phyloP scores from a whole-genome alignment of 2,888 invertebrate species.

The Anorthoa munda region DNA sequence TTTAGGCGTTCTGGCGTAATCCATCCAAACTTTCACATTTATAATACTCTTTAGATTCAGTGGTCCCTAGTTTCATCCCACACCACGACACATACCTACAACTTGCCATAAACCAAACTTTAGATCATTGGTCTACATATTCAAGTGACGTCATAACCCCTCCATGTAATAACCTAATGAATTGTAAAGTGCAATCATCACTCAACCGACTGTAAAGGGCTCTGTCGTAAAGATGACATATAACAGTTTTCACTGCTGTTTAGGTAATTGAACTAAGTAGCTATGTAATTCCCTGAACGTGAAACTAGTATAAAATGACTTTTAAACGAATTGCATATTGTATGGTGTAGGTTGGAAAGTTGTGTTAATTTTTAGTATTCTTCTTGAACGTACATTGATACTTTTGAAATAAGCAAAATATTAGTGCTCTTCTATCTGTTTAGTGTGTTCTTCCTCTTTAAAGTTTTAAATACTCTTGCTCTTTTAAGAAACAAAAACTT shows the following conservation, averaged over 20 bases:
- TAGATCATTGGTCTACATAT: conserved; percentile 47
- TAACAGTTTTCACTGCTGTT: conserved; percentile 32
- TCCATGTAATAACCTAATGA: conserved; percentile 39
- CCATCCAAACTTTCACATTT: too few species aligned
- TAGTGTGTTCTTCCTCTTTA: too few species aligned
- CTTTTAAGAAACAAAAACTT: too few species aligned
- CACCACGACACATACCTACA: conserved; percentile 2
- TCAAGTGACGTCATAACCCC: conserved; percentile 10
- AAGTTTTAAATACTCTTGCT: too few species aligned
- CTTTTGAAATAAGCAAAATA: too few species aligned
- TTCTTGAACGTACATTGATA: too few species aligned
- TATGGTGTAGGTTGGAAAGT: too few species aligned
- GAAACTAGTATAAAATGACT: not conserved
- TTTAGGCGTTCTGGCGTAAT: too few species aligned
- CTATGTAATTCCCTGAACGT: not conserved
- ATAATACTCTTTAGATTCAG: not conserved
- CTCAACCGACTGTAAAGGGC: conserved; percentile 41
- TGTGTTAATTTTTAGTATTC: too few species aligned
- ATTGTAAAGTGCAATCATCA: conserved; percentile 59
- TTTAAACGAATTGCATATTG: not conserved
- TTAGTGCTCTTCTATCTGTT: too few species aligned
- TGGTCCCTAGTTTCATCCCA: not conserved
- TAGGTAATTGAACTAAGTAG: conserved; percentile 27
- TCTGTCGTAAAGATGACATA: conserved; percentile 36
- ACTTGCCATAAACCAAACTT: conserved; percentile 49